Percentiles rank a stretch among this genome's conserved stretches.
Conservation (phyloP, 92 coral and sea anemone species). For the Siderastrea siderea region DNA sequence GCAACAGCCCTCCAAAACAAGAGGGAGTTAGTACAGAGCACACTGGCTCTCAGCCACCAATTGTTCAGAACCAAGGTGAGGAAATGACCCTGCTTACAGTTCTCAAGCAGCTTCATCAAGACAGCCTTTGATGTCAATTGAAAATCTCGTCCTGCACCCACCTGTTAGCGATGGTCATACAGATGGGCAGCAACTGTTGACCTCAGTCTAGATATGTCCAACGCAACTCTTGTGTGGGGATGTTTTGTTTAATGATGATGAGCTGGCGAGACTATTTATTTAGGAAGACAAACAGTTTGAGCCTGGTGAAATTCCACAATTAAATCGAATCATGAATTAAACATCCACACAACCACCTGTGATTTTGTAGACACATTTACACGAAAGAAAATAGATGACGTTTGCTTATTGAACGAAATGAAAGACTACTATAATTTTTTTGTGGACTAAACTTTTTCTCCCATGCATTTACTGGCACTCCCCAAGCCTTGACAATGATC, state of each 20-base stretch:
- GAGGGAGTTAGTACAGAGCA: conserved; percentile 8
- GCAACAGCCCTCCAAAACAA: conserved; percentile 14
- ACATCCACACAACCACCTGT: no score
- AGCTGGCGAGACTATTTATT: conserved; percentile 35
- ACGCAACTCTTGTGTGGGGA: conserved; percentile 28
- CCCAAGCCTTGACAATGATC: no score
- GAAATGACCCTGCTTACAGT: conserved; percentile 2
- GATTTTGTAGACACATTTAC: no score
- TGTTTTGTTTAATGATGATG: conserved; percentile 64
- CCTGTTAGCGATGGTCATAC: conserved; percentile 15
- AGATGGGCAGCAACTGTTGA: conserved; percentile 43
- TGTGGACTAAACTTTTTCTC: no score
- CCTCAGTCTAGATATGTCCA: conserved; percentile 4
- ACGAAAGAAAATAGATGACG: no score
- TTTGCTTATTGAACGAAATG: no score
- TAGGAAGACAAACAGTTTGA: no score
- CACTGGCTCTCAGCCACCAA: not conserved
- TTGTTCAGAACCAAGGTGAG: not conserved
- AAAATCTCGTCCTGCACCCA: not conserved
- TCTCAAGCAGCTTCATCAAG: conserved; percentile 16
- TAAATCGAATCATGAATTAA: no score
- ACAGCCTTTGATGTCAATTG: conserved; percentile 12
- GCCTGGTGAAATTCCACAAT: no score
- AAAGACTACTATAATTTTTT: no score
- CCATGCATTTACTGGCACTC: no score